Evolutionary conservation across 2,113 vertebrate species (phyloP).

Genomic region (Gallinago undulata): DNA sequence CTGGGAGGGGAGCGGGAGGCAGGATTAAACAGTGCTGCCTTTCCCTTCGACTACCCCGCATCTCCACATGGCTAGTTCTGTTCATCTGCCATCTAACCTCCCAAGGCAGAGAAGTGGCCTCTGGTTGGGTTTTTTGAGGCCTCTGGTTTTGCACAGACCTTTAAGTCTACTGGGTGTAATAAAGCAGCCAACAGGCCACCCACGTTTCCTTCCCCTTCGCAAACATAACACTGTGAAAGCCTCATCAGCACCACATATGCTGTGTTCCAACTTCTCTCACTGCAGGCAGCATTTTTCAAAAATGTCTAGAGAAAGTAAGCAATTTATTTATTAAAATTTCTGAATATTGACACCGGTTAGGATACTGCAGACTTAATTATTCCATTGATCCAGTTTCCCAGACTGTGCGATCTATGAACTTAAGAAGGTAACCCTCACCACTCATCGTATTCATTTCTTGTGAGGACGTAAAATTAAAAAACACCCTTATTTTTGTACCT

Average conservation of each 20-base stretch:
- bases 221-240: accelerated
- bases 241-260: neutral
- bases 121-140: neutral
- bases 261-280: neutral
- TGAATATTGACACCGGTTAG: neutral
- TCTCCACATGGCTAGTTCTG: accelerated
- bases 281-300: neutral
- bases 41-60: accelerated
- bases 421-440: neutral
- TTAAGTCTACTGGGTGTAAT: neutral
- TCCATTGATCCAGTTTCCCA: neutral
- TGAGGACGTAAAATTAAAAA: neutral
- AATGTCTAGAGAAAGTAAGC: neutral
- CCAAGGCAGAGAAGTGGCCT: neutral
- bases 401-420: no score
- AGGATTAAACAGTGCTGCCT: neutral
- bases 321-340: neutral
- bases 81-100: neutral
- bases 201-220: neutral
- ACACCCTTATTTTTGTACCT: neutral
- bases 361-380: neutral
- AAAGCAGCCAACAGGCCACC: neutral
- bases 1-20: neutral
- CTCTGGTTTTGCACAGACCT: neutral
- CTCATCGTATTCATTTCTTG: neutral